A percentile compares a stretch with the other conserved stretches of the same genome.
These are phyloP conservation scores for Stratiomys singularior DNA, from an alignment of 2,888 invertebrate species.

Conservation along the genomic window DNA sequence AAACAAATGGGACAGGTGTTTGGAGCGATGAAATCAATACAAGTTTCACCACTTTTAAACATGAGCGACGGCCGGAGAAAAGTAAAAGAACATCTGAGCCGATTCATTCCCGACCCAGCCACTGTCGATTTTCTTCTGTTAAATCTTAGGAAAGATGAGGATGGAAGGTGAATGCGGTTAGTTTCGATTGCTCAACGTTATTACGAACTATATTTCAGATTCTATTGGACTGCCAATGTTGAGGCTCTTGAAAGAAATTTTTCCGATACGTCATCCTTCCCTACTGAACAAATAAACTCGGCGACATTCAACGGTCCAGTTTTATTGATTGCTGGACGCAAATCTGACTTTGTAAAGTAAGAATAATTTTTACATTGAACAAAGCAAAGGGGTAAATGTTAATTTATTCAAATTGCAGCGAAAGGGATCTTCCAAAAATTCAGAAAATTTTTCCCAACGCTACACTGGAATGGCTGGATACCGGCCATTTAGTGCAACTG, in stretches of 20 bases:
- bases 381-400: too few relatives aligned
- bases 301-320: conserved; percentile 72
- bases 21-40: conserved; percentile 72
- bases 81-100: conserved; percentile 73
- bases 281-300: conserved; percentile 58
- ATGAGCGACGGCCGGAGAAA: conserved; percentile 76
- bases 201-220: conserved; percentile 62
- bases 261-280: conserved; percentile 73
- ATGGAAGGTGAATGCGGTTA: conserved; percentile 57
- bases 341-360: conserved; percentile 85
- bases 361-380: conserved; percentile 54
- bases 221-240: conserved; percentile 85
- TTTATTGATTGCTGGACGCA: conserved; percentile 83
- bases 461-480: conserved; percentile 67
- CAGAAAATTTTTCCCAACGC: conserved; percentile 74
- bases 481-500: conserved; percentile 95
- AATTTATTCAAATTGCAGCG: conserved; percentile 58
- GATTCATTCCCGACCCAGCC: conserved; percentile 68
- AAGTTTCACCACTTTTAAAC: conserved; percentile 71
- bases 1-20: conserved; percentile 72
- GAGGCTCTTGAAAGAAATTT: conserved; percentile 76
- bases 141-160: conserved; percentile 79
- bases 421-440: conserved; percentile 70
- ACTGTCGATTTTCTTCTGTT: conserved; percentile 83
- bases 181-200: too few relatives aligned